Base-by-base conservation (phyloP, 1,140 invertebrate genomes). In the Pemphigus obesinymphae region DNA sequence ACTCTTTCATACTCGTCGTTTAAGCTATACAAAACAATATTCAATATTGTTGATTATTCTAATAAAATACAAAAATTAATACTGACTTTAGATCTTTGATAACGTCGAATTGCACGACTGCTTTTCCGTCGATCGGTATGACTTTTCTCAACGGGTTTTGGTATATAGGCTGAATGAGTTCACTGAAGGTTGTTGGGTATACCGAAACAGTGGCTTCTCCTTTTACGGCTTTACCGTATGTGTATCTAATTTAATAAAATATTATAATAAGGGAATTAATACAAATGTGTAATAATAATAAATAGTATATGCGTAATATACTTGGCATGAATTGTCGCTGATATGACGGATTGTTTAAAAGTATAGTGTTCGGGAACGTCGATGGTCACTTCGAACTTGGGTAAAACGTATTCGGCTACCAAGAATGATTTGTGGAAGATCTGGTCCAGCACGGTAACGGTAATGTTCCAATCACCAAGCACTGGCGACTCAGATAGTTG, bases 401-500 rank as follows among this genome's bases (percentile, higher is more conserved):
- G 97, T 45, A 97, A 87, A 37, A 98, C 92, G 87, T 98, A 98
- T 88, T 97, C 94, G 4, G 95, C 94, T 17, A 97, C 93, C 85
- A 92, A 89, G 82, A 97, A 92, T 5, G 87, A 88, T 85, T 93
- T 93, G 58, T 90, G 90, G 84, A 92, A 93, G 1, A 87, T 91
- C 86, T 93, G 91, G 53, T 87, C 90, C 23, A 89, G 87, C 2
- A 90, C 87, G 48, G 88, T 87, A 15, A 92, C 92, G 61, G 90
- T 90, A 75, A 98, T 94, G 58, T 90, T 93, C 96, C 97, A 99
- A 84, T 92, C 91, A n/a, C 96, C 97, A 10, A 97, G 88, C n/a
- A 96, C 92, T 0, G 96, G 95, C 82, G 93, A 92, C 26, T 92
- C 89, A 8, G 95, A 95, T 1, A 99, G 87, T 84, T 92, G 90